These are phyloP conservation scores for Sebastes paucispinis DNA, from an alignment of 2,797 vertebrate genomes.

Conservation along the genomic window DNA sequence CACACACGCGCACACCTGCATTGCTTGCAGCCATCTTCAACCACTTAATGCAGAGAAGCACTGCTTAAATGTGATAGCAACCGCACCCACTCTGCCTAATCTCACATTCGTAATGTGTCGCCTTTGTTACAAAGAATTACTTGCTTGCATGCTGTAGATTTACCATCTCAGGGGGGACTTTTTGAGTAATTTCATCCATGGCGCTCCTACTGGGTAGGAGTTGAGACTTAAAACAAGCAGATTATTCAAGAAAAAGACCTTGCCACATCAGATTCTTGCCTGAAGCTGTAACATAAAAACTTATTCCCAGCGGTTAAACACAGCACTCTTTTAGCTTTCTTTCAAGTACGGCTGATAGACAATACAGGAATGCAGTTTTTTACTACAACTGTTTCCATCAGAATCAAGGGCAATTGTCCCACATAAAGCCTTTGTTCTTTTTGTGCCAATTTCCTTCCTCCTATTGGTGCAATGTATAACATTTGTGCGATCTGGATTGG, in stretches of 20 bases:
- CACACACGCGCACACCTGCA: constrained; percentile 69
- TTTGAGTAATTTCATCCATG: constrained; percentile 64
- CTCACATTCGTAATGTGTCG: constrained; percentile 71
- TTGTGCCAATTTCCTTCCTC: constrained; percentile 22
- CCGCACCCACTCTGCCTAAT: constrained; percentile 72
- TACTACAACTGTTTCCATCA: constrained; percentile 12
- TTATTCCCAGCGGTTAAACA: constrained; percentile 46
- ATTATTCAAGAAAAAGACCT: constrained; percentile 70
- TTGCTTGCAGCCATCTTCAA: constrained; percentile 81
- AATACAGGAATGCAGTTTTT: constrained; percentile 1
- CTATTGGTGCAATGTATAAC: constrained; percentile 44
- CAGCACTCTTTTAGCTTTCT: constrained; percentile 31
- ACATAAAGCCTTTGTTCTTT: constrained; percentile 55
- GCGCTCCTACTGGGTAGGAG: constrained; percentile 51
- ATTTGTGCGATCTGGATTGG: constrained; percentile 47
- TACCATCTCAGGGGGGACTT: constrained; percentile 65
- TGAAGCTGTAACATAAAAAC: constrained; percentile 56
- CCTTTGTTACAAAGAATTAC: constrained; percentile 67
- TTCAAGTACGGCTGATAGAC: constrained; percentile 9
- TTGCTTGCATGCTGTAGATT: constrained; percentile 70
- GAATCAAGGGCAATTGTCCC: constrained; percentile 44
- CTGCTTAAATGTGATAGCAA: constrained; percentile 73
- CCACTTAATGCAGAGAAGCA: constrained; percentile 78
- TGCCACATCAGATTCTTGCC: constrained; percentile 61
- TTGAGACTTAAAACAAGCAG: constrained; percentile 69